phyloP scores from a whole-genome alignment of 1,140 invertebrate species.

The Lasioglossum albipes region DNA sequence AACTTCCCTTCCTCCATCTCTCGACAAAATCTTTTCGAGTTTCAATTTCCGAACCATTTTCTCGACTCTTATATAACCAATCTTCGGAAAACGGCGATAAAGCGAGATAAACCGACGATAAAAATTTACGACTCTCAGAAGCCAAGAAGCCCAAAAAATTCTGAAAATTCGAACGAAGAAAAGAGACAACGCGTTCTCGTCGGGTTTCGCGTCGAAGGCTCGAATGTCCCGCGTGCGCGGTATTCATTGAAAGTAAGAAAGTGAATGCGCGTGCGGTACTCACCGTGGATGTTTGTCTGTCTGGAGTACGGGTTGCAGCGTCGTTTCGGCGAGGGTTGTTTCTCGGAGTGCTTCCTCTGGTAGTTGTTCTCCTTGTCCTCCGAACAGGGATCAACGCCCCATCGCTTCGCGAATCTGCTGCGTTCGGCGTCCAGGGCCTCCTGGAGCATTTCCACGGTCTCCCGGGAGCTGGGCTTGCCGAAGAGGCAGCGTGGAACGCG shows the following conservation, averaged over 20 bases:
- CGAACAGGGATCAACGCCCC: slow-evolving; percentile 73
- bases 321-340: slow-evolving; percentile 67
- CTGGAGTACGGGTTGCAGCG: slow-evolving; percentile 70
- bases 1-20: too few relatives aligned
- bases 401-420: slow-evolving; percentile 70
- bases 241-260: background rate
- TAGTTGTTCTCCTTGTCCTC: slow-evolving; percentile 76
- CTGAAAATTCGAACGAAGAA: too few relatives aligned
- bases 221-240: background rate
- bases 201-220: background rate
- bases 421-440: slow-evolving; percentile 74
- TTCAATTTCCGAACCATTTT: too few relatives aligned
- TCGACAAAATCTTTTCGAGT: too few relatives aligned
- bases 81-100: too few relatives aligned
- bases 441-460: slow-evolving; percentile 74
- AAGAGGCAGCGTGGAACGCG: slow-evolving; percentile 76
- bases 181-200: too few relatives aligned
- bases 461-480: slow-evolving; percentile 71
- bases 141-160: too few relatives aligned
- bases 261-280: slow-evolving; percentile 27
- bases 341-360: slow-evolving; percentile 57
- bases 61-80: too few relatives aligned
- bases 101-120: too few relatives aligned
- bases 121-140: too few relatives aligned
- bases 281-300: slow-evolving; percentile 77